Evolutionary conservation across 2,888 invertebrate genomes (phyloP).

Genomic region (Oxyscelio sp.): DNA sequence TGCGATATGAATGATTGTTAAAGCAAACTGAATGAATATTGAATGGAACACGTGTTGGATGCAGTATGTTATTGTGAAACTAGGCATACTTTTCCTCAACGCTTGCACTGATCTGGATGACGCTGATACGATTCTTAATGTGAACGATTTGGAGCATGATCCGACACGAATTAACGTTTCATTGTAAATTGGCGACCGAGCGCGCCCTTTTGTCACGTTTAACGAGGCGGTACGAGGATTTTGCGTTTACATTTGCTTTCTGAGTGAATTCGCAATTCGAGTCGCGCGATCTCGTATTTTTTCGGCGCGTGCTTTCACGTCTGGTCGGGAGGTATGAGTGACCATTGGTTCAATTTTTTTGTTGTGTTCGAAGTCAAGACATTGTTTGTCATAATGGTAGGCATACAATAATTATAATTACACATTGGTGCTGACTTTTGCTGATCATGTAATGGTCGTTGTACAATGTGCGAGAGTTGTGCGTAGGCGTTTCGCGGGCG

Average conservation of each 20-base stretch:
- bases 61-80: not conserved
- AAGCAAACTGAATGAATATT: too few species aligned
- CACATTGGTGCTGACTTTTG: slow-evolving; percentile 40
- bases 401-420: not conserved
- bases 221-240: slow-evolving; percentile 27
- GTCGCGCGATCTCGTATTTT: slow-evolving; percentile 16
- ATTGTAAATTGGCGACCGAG: slow-evolving; percentile 33
- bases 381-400: slow-evolving; percentile 57
- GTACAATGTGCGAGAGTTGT: slow-evolving; percentile 52
- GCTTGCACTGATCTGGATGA: slow-evolving; percentile 7
- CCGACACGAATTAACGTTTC: slow-evolving; percentile 15
- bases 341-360: slow-evolving; percentile 35
- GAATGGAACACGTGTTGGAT: too few species aligned
- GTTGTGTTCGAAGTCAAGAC: slow-evolving; percentile 31
- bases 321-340: slow-evolving; percentile 18
- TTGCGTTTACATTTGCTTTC: slow-evolving; percentile 54
- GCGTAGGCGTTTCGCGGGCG: slow-evolving; percentile 17
- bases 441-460: slow-evolving; percentile 69
- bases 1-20: too few species aligned
- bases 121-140: not conserved
- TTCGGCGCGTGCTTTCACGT: too few species aligned
- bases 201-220: slow-evolving; percentile 5
- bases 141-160: slow-evolving; percentile 22
- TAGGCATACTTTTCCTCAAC: slow-evolving; percentile 46
- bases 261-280: slow-evolving; percentile 17